Evolutionary conservation across 2,888 invertebrate genomes (phyloP).

Genomic region (Romanomermis culicivorax): DNA sequence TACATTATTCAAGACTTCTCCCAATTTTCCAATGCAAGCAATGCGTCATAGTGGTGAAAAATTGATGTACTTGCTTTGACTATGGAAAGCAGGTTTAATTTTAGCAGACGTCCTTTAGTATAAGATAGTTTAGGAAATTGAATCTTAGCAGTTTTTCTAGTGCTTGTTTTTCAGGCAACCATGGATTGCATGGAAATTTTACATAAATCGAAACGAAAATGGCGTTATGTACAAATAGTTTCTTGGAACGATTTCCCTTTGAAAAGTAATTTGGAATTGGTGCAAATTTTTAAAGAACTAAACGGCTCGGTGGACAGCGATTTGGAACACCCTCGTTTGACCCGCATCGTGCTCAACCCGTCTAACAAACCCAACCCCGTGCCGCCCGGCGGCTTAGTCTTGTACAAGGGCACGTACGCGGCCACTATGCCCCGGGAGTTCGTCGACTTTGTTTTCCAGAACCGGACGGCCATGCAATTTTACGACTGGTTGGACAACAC

Average conservation of each 20-base stretch:
- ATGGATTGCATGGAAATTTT: slow-evolving; percentile 1
- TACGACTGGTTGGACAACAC: slow-evolving; percentile 26
- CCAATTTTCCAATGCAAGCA: no score
- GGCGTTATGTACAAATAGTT: slow-evolving; percentile 1
- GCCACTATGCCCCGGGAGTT: slow-evolving; percentile 28
- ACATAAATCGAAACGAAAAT: not conserved
- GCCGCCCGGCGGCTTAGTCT: not conserved
- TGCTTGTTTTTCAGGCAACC: not conserved
- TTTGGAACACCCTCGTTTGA: not conserved
- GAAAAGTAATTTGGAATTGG: slow-evolving; percentile 4
- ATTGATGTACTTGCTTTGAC: no score
- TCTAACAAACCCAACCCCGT: not conserved
- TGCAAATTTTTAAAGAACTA: not conserved
- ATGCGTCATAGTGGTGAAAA: no score
- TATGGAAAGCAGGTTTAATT: no score
- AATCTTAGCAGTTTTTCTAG: not conserved
- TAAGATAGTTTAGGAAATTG: no score
- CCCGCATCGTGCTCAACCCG: not conserved
- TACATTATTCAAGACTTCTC: no score
- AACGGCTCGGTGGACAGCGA: not conserved
- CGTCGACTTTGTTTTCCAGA: slow-evolving; percentile 24
- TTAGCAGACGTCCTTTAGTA: no score
- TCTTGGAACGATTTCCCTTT: slow-evolving; percentile 5
- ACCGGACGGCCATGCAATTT: slow-evolving; percentile 21
- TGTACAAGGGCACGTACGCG: slow-evolving; percentile 23